A percentile compares a stretch with the other conserved stretches of the same genome.
phyloP scores from a whole-genome alignment of 2,888 invertebrate species.

The Pseudococcus viburni region DNA sequence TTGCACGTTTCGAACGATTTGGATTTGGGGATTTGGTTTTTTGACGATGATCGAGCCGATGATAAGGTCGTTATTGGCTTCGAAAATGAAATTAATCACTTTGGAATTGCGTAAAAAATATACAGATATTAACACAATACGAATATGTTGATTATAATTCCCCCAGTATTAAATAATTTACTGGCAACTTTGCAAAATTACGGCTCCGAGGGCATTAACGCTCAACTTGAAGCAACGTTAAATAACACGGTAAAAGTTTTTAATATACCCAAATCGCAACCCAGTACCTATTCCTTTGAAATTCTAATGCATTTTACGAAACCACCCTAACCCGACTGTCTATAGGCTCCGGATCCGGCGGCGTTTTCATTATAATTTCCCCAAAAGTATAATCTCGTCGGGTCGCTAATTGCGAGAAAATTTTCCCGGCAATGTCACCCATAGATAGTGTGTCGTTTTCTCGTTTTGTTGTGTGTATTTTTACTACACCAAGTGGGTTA shows the following conservation, averaged over 20 bases:
- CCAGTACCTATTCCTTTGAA: not conserved
- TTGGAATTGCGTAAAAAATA: not conserved
- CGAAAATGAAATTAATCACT: not conserved
- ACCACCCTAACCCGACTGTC: not conserved
- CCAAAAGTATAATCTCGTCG: conserved; percentile 26
- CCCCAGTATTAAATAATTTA: conserved; percentile 21
- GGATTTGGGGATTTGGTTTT: not conserved
- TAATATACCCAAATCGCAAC: conserved; percentile 35
- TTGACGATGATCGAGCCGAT: not conserved
- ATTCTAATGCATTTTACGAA: conserved; percentile 7
- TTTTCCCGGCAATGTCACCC: not conserved
- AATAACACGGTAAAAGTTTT: conserved; percentile 10
- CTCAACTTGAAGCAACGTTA: conserved; percentile 26
- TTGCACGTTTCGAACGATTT: not conserved
- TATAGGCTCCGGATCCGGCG: not conserved
- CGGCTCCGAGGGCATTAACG: conserved; percentile 16
- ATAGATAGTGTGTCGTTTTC: not conserved
- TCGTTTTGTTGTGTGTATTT: not conserved
- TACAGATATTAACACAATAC: not conserved
- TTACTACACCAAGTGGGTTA: not conserved
- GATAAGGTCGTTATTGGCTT: not conserved
- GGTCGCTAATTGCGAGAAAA: conserved; percentile 18
- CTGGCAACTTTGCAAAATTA: conserved; percentile 17
- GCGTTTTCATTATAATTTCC: conserved; percentile 26
- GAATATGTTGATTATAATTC: conserved; percentile 20